Evolutionary conservation across 2,113 vertebrate species (phyloP), one percentile per base, ranked within the genome.

Genomic region (Neodon shergylaensis): DNA sequence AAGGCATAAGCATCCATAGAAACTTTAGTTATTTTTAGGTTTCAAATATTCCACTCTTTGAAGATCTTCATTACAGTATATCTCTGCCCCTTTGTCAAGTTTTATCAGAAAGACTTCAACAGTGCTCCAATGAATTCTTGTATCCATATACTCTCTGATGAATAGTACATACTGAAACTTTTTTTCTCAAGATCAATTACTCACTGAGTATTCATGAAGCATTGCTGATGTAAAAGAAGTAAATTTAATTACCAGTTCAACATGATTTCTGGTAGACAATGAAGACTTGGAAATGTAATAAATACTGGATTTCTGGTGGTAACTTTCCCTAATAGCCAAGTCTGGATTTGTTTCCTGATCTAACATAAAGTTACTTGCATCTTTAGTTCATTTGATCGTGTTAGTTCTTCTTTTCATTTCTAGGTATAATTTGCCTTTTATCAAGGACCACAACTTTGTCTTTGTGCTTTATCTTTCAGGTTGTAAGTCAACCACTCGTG

Each of bases 401-500:
- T 22, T 1, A 16, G 10, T 33, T 49, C 26, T 81, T 73, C 63
- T 86, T 52, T 28, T 39, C 1, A 0, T 0, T 54, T 79, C 28
- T 7, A 36, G 16, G 5, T 1, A 10, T 44, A 36, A 11, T 54
- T 1, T 0, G 7, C 61, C 36, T 31, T 36, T 24, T 68, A 2
- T 21, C 3, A 3, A n/a, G 26, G 7, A 54, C 33, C 76, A 65
- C 6, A 2, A 4, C 12, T n/a, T 5, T 28, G 33, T 91, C 88
- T 97, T 73, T 0, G 4, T 89, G 6, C 39, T 91, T 58, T 81
- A 21, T 77, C 1, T 96, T 97, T 6, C 95, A 99, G 98, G 95
- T 76, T 98, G 97, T 9, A 97, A 83, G 14, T 3, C 90, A 61
- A 97, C 97, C 9, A 5, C 77, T 39, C 1, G 0, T 54, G 31